phyloP scores from a whole-genome alignment of 2,888 invertebrate genomes.

The Agapostemon virescens region DNA sequence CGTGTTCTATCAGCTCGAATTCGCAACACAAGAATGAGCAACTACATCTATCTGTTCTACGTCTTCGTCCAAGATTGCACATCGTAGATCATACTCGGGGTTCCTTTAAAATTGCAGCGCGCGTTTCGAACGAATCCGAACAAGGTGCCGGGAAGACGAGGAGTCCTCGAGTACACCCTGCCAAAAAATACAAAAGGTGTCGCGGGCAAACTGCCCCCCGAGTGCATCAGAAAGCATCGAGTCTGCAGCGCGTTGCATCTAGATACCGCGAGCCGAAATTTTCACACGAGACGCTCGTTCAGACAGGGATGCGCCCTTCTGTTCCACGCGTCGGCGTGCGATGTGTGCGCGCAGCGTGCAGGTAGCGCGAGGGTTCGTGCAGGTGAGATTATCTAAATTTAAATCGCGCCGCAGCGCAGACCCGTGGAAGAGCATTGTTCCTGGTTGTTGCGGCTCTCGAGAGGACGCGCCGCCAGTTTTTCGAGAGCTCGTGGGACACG shows the following conservation, averaged over 20 bases:
- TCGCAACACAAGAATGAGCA: no score
- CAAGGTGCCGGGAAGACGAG: neutral
- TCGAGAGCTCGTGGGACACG: conserved; percentile 59
- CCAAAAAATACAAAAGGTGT: neutral
- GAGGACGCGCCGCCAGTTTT: conserved; percentile 65
- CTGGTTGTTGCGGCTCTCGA: conserved; percentile 59
- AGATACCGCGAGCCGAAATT: conserved; percentile 11
- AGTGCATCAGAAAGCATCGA: neutral
- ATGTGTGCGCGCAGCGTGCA: conserved; percentile 9
- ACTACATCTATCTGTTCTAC: no score
- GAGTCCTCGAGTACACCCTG: neutral
- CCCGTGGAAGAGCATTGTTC: conserved; percentile 60
- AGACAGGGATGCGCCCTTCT: conserved; percentile 7
- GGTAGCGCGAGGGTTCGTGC: conserved; percentile 45
- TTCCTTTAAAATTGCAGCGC: neutral
- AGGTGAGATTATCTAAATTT: conserved; percentile 68
- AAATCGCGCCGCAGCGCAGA: conserved; percentile 54
- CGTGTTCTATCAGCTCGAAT: no score
- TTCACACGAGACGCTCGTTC: conserved; percentile 5
- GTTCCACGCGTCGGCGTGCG: neutral
- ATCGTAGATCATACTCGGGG: neutral
- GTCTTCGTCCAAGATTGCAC: no score
- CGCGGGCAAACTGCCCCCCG: neutral
- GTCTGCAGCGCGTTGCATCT: neutral
- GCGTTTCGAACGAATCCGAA: neutral